Conservation (phyloP, 2,888 invertebrate species). For the Mythimna albipuncta region DNA sequence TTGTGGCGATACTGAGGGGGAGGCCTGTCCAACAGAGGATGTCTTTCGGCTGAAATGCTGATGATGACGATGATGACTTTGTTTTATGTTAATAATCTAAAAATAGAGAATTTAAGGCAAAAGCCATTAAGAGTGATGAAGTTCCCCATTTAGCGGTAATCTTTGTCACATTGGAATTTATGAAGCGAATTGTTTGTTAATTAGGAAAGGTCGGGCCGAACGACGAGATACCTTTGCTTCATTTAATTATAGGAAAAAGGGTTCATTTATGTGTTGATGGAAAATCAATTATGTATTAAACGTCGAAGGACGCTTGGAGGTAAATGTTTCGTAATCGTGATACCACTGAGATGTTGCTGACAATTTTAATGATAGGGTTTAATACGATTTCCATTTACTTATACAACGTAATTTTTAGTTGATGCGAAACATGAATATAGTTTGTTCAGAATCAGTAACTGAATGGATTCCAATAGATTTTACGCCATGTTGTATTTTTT, state of each 20-base stretch:
- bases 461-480: too few relatives aligned
- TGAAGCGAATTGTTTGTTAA: slow-evolving; percentile 52
- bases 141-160: slow-evolving; percentile 29
- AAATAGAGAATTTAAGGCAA: slow-evolving; percentile 32
- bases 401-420: too few relatives aligned
- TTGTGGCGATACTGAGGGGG: too few relatives aligned
- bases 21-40: too few relatives aligned
- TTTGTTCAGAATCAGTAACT: too few relatives aligned
- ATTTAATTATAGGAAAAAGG: slow-evolving; percentile 48
- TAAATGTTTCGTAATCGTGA: slow-evolving; percentile 26
- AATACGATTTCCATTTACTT: too few relatives aligned
- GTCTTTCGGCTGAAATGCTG: too few relatives aligned
- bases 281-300: slow-evolving; percentile 43
- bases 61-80: too few relatives aligned
- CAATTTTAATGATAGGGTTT: not conserved
- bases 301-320: slow-evolving; percentile 20
- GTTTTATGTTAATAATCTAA: too few relatives aligned
- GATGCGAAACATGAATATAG: too few relatives aligned
- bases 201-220: slow-evolving; percentile 45
- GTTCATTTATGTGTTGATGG: slow-evolving; percentile 42
- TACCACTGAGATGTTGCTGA: not conserved
- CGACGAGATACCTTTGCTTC: slow-evolving; percentile 39
- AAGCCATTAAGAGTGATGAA: slow-evolving; percentile 23
- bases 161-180: slow-evolving; percentile 38
- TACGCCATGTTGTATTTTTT: too few relatives aligned